These are phyloP conservation scores for Bombylius discolor DNA, from an alignment of 2,888 invertebrate species.

Conservation along the genomic window DNA sequence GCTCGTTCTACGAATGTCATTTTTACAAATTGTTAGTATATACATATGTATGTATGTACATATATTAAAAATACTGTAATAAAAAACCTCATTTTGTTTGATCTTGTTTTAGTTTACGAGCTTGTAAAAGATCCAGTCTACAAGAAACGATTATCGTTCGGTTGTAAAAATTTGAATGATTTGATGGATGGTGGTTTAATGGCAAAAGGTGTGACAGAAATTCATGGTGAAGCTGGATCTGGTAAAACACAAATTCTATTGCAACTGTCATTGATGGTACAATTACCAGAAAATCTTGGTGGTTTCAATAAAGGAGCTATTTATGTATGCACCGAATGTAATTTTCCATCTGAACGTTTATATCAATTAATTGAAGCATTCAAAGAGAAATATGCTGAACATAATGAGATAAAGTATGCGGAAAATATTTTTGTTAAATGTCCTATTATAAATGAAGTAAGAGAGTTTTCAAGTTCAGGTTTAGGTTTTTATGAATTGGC, in stretches of 20 bases:
- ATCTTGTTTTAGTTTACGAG: not conserved
- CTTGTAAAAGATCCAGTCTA: slow-evolving; percentile 12
- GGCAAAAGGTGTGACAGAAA: slow-evolving; percentile 54
- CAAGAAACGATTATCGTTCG: slow-evolving; percentile 34
- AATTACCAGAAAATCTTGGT: slow-evolving; percentile 39
- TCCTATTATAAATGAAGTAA: slow-evolving; percentile 39
- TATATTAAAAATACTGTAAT: not conserved
- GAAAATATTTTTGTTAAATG: slow-evolving; percentile 56
- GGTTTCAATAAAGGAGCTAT: slow-evolving; percentile 46
- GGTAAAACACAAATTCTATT: slow-evolving; percentile 68
- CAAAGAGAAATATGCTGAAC: slow-evolving; percentile 26
- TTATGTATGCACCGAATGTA: slow-evolving; percentile 59
- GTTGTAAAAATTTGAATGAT: slow-evolving; percentile 45
- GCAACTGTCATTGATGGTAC: slow-evolving; percentile 54
- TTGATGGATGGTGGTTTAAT: slow-evolving; percentile 52
- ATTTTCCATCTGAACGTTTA: slow-evolving; percentile 56
- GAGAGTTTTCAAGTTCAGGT: slow-evolving; percentile 1
- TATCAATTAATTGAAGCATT: slow-evolving; percentile 40
- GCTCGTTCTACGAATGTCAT: not conserved
- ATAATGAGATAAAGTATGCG: slow-evolving; percentile 32
- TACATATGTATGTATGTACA: too few species aligned
- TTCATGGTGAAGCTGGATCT: slow-evolving; percentile 55
- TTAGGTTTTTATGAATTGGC: not conserved
- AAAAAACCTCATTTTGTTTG: not conserved
- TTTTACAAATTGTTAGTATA: not conserved